These are phyloP conservation scores for Chunga burmeisteri DNA, from an alignment of 2,113 vertebrate species.

Conservation along the genomic window DNA sequence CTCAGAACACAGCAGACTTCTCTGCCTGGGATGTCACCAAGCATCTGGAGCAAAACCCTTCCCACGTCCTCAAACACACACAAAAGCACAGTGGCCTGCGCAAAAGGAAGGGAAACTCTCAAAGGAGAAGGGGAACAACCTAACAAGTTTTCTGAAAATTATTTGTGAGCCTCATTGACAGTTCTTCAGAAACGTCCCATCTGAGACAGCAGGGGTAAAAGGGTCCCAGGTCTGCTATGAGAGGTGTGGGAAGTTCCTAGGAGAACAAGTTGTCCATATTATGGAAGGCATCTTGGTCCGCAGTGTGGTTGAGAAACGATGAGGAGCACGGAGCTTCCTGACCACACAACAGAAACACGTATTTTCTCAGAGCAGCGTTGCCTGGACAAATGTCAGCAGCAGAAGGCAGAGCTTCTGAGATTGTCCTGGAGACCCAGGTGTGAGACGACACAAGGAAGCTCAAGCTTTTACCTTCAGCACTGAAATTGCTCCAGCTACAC, in stretches of 20 bases:
- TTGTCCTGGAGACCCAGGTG: background rate
- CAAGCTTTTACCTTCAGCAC: background rate
- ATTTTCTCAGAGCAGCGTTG: background rate
- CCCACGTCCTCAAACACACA: background rate
- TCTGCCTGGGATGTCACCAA: background rate
- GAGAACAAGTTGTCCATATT: background rate
- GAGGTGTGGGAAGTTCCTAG: background rate
- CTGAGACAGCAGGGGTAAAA: background rate
- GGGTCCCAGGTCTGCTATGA: background rate
- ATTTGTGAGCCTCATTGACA: background rate
- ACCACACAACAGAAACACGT: rapidly evolving
- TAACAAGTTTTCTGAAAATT: background rate
- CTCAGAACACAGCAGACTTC: background rate
- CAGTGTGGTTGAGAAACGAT: rapidly evolving
- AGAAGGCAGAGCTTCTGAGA: background rate
- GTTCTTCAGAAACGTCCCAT: background rate
- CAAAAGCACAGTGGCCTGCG: background rate
- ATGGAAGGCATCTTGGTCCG: background rate
- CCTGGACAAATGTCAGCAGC: background rate
- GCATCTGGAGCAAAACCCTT: background rate
- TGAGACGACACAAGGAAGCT: background rate
- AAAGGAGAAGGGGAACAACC: background rate
- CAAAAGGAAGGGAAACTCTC: background rate
- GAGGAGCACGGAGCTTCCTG: background rate
- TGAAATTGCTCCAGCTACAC: background rate